A percentile compares a stretch with the other conserved stretches of the same genome.
Conservation (phyloP, 2,888 invertebrate genomes). For the Cataglyphis altisquamis region DNA sequence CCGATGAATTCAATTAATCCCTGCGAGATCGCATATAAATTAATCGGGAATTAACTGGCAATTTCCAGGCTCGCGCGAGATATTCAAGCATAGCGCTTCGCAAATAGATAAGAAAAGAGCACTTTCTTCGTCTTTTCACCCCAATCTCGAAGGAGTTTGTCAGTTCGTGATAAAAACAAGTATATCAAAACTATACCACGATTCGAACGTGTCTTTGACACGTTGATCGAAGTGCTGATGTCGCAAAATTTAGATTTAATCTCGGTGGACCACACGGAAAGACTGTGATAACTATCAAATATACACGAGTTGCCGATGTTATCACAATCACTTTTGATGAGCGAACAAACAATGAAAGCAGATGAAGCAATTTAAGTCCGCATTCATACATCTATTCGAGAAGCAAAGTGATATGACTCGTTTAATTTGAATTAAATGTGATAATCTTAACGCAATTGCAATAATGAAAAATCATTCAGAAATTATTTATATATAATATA, state of each 20-base stretch:
- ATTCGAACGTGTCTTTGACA: background rate
- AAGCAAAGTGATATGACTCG: constrained; percentile 38
- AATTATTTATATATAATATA: background rate
- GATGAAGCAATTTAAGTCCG: constrained; percentile 27
- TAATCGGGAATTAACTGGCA: constrained; percentile 40
- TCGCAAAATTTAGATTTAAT: constrained; percentile 29
- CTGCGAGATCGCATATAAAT: constrained; percentile 39
- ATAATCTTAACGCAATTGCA: background rate
- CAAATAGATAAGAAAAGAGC: constrained; percentile 4
- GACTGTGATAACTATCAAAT: constrained; percentile 18
- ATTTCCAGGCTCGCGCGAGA: constrained; percentile 26
- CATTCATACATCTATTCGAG: constrained; percentile 47
- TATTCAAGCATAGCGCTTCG: constrained; percentile 1
- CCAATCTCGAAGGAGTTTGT: background rate
- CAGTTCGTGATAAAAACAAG: constrained; percentile 19
- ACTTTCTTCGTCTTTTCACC: background rate
- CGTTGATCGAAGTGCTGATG: constrained; percentile 9
- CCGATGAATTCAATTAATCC: constrained; percentile 39
- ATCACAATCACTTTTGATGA: constrained; percentile 50
- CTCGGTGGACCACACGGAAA: background rate
- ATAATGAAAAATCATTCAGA: constrained; percentile 10
- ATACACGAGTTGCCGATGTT: constrained; percentile 14
- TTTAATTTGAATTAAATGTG: background rate
- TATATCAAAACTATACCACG: background rate
- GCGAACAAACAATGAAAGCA: constrained; percentile 45